A percentile compares a stretch with the other conserved stretches of the same genome.
These are phyloP conservation scores for Paralvinella palmiformis DNA, from an alignment of 1,140 invertebrate species.

Conservation along the genomic window DNA sequence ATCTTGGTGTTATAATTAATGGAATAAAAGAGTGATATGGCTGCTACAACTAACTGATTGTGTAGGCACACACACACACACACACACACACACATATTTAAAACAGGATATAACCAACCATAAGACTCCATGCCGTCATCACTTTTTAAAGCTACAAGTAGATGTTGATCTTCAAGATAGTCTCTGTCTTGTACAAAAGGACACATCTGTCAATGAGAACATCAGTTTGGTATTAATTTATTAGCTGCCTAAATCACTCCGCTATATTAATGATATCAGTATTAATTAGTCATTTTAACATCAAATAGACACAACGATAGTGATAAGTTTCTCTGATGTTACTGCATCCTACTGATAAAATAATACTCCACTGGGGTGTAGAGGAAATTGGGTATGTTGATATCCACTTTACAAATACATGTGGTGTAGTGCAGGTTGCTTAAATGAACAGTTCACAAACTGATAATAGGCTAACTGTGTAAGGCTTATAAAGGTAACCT, in stretches of 20 bases:
- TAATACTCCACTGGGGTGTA: not conserved
- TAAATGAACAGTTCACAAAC: too few species aligned
- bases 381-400: not conserved
- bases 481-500: too few species aligned
- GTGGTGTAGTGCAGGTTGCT: too few species aligned
- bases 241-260: not conserved
- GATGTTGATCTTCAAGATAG: constrained; percentile 46
- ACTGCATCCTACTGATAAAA: not conserved
- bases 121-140: constrained; percentile 43
- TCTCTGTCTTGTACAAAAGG: constrained; percentile 43
- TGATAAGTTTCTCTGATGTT: not conserved
- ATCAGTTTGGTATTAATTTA: not conserved
- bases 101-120: constrained; percentile 36
- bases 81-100: too few species aligned
- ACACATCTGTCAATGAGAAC: constrained; percentile 26
- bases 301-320: not conserved
- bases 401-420: too few species aligned
- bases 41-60: too few species aligned
- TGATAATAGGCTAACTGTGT: too few species aligned
- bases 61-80: too few species aligned
- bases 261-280: not conserved
- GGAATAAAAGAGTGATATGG: too few species aligned
- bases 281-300: constrained; percentile 2
- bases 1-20: too few species aligned
- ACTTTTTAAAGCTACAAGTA: constrained; percentile 43